phyloP scores from a whole-genome alignment of 2,888 invertebrate species.

The Agrochola litura region DNA sequence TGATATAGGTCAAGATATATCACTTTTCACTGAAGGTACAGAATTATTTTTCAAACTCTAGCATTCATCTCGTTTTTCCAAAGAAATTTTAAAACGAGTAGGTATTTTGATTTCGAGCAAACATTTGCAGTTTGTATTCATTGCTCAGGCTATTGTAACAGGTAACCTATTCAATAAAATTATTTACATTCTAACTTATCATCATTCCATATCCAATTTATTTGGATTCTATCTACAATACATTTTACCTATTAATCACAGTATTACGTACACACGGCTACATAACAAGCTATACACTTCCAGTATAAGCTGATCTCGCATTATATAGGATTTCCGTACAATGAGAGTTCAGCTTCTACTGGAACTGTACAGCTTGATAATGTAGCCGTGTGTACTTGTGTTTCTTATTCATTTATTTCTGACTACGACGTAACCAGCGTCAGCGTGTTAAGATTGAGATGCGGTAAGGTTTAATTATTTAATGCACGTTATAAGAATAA shows the following conservation, averaged over 20 bases:
- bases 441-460: slow-evolving; percentile 17
- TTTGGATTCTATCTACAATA: not conserved
- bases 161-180: slow-evolving; percentile 4
- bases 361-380: too few species aligned
- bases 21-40: too few species aligned
- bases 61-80: too few species aligned
- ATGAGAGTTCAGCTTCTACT: too few species aligned
- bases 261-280: not conserved
- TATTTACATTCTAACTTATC: slow-evolving; percentile 3
- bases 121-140: slow-evolving; percentile 7
- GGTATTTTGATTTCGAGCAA: slow-evolving; percentile 5
- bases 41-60: too few species aligned
- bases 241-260: not conserved
- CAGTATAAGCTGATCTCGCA: too few species aligned
- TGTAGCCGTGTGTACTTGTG: too few species aligned
- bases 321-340: too few species aligned
- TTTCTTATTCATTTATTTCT: slow-evolving; percentile 9
- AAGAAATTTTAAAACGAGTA: too few species aligned
- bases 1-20: too few species aligned
- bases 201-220: too few species aligned
- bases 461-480: slow-evolving; percentile 1
- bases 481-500: slow-evolving; percentile 2
- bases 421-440: not conserved
- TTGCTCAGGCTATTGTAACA: slow-evolving; percentile 28
- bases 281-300: too few species aligned